A percentile compares a stretch with the other conserved stretches of the same genome.
Conservation (phyloP, 2,888 invertebrate species). For the Octodonta nipae region DNA sequence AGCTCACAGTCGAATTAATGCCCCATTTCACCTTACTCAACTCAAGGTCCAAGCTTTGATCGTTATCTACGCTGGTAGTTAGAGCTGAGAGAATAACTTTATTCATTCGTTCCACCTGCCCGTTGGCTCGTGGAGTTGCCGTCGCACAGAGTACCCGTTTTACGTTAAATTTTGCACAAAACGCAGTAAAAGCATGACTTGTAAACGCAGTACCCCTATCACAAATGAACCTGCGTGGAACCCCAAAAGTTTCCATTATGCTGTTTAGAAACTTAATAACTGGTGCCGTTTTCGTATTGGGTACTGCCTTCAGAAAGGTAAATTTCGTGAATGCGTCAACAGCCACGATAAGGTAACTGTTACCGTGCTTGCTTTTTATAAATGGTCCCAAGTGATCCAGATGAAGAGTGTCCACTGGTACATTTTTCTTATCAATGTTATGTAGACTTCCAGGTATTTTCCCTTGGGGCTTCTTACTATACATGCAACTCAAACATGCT, state of each 20-base stretch:
- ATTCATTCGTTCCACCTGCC: slow-evolving; percentile 13
- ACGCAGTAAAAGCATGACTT: slow-evolving; percentile 11
- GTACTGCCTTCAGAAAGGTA: slow-evolving; percentile 2
- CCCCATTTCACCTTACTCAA: too few relatives aligned
- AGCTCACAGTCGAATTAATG: too few relatives aligned
- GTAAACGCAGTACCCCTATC: slow-evolving; percentile 15
- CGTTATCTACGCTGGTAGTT: too few relatives aligned
- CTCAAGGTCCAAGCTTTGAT: too few relatives aligned
- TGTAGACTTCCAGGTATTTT: slow-evolving; percentile 6
- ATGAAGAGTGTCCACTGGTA: slow-evolving; percentile 9
- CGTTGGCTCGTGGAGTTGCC: slow-evolving; percentile 13
- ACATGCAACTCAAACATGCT: slow-evolving; percentile 6
- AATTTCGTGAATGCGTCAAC: slow-evolving; percentile 5
- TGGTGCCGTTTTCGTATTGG: not conserved
- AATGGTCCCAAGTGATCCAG: slow-evolving; percentile 10
- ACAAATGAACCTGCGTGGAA: slow-evolving; percentile 9
- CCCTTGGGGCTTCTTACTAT: slow-evolving; percentile 7
- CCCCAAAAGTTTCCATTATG: slow-evolving; percentile 11
- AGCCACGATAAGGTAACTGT: slow-evolving; percentile 1
- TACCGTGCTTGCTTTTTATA: slow-evolving; percentile 1
- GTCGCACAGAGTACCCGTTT: slow-evolving; percentile 8
- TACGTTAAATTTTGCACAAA: slow-evolving; percentile 5
- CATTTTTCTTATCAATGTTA: slow-evolving; percentile 5
- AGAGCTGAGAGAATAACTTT: too few relatives aligned
- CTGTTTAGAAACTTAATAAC: not conserved